phyloP scores from a whole-genome alignment of 1,140 invertebrate genomes.

The Drosophila cardini region DNA sequence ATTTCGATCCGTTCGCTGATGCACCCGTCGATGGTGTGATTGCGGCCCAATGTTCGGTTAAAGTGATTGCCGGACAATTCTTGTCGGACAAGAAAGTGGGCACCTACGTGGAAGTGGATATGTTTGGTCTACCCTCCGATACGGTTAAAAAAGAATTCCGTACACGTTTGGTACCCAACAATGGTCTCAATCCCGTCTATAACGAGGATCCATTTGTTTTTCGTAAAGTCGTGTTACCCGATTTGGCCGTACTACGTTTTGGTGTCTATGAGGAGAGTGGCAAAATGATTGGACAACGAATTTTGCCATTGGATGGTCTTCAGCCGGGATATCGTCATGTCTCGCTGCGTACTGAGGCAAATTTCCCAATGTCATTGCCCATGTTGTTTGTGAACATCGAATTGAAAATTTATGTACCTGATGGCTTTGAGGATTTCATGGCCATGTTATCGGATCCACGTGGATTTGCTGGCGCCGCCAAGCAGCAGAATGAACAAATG shows the following conservation, averaged over 20 bases:
- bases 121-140: conserved; percentile 99
- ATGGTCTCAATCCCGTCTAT: conserved; percentile 98
- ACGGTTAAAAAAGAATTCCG: conserved; percentile 99
- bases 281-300: conserved; percentile 98
- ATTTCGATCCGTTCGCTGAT: conserved; percentile 99
- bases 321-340: conserved; percentile 99
- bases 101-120: conserved; percentile 99
- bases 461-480: conserved; percentile 94
- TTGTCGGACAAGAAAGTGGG: conserved; percentile 99
- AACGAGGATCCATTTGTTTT: conserved; percentile 99
- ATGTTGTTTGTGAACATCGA: conserved; percentile 99
- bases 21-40: conserved; percentile 99
- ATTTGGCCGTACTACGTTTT: conserved; percentile 98
- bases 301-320: conserved; percentile 98
- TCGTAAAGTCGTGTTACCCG: conserved; percentile 98
- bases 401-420: conserved; percentile 99
- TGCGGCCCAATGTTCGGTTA: conserved; percentile 98
- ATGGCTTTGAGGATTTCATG: conserved; percentile 99
- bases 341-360: conserved; percentile 98
- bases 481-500: conserved; percentile 95
- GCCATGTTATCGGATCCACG: conserved; percentile 98
- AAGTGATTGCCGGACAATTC: conserved; percentile 99
- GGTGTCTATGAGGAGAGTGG: conserved; percentile 99
- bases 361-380: conserved; percentile 99
- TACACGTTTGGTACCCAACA: conserved; percentile 97